phyloP scores from a whole-genome alignment of 2,888 invertebrate species.

The Zelleria hepariella region DNA sequence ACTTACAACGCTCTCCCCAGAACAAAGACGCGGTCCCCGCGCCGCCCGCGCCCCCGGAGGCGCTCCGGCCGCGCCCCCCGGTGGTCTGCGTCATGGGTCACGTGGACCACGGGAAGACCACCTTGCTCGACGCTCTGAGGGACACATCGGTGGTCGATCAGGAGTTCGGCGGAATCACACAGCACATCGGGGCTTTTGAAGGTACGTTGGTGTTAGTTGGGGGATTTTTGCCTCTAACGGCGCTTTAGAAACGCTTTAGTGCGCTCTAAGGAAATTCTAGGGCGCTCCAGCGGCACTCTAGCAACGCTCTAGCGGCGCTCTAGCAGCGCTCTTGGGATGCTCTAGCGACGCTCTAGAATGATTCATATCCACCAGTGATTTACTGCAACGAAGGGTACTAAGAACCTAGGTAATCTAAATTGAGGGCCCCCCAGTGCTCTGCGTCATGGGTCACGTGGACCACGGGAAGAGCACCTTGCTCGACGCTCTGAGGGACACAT shows the following conservation, averaged over 20 bases:
- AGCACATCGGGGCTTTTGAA: constrained; percentile 98
- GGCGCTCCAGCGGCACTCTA: too few relatives aligned
- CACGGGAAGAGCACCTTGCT: constrained; percentile 98
- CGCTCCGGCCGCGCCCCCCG: constrained; percentile 84
- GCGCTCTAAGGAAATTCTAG: too few relatives aligned
- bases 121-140: constrained; percentile 89
- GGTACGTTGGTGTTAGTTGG: constrained; percentile 47
- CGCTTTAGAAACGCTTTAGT: too few relatives aligned
- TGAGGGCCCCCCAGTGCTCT: constrained; percentile 96
- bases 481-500: constrained; percentile 87
- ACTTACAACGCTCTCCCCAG: constrained; percentile 18
- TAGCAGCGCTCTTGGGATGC: too few relatives aligned
- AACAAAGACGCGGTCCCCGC: constrained; percentile 71
- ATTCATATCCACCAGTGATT: too few relatives aligned
- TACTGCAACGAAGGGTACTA: too few relatives aligned
- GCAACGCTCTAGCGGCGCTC: too few relatives aligned
- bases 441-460: constrained; percentile 99
- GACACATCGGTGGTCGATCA: constrained; percentile 88
- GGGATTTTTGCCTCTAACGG: too few relatives aligned
- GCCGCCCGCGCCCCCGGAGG: constrained; percentile 76
- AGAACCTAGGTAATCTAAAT: too few relatives aligned
- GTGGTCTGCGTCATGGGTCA: constrained; percentile 99
- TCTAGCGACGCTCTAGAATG: too few relatives aligned
- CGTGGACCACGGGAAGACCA: constrained; percentile 99
- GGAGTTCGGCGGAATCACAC: constrained; percentile 99